Evolutionary conservation across 2,888 invertebrate species (phyloP).

Genomic region (Anodontia alba): DNA sequence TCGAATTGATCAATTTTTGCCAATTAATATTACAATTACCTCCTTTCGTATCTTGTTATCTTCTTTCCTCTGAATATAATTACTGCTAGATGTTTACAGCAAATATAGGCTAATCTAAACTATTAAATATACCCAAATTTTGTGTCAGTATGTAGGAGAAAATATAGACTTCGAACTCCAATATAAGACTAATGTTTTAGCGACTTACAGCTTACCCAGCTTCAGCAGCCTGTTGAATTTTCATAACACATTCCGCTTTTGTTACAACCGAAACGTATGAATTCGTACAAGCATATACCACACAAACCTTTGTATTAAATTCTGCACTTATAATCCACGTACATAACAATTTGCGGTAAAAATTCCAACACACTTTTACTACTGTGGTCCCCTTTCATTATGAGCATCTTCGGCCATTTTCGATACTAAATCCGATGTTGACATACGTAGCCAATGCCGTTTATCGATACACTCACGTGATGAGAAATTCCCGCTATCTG

Average conservation of each 20-base stretch:
- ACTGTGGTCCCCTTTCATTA: not conserved
- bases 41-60: not conserved
- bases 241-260: not conserved
- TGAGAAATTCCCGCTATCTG: not conserved
- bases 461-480: not conserved
- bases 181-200: no score
- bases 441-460: conserved; percentile 51
- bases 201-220: no score
- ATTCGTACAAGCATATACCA: not conserved
- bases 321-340: not conserved
- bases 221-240: conserved; percentile 9
- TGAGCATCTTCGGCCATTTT: conserved; percentile 7
- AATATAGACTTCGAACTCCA: no score
- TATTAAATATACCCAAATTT: no score
- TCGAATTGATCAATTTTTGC: not conserved
- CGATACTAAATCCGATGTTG: conserved; percentile 47
- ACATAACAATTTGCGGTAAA: not conserved
- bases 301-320: not conserved
- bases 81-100: no score
- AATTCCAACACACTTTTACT: not conserved
- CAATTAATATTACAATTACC: not conserved
- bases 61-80: not conserved
- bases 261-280: not conserved
- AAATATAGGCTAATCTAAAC: no score
- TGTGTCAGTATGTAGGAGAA: no score